Base-by-base conservation (phyloP, 2,888 invertebrate species). In the Cephalotes varians region DNA sequence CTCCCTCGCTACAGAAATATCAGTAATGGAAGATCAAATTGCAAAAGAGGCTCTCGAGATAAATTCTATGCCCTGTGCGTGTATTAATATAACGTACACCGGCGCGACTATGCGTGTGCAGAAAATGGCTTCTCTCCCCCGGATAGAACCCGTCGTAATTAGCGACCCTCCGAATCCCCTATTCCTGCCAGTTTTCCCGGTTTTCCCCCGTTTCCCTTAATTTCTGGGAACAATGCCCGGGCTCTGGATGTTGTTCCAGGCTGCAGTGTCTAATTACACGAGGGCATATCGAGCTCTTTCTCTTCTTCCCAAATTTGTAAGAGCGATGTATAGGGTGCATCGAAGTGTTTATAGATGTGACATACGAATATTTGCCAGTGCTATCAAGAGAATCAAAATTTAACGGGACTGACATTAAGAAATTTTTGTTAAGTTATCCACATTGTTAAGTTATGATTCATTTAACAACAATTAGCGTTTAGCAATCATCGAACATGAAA, bases 221-320 rank as follows among this genome's bases (percentile, higher is more conserved):
- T 93, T 94, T 94, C 90, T 88, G 91, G 91, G 94, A 93, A 93
- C 92, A 93, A 92, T 93, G 88, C 87, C 91, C 84, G 82, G n/a
- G 80, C 82, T 81, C 85, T 88, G 88, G 89, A 93, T 93, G 92
- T 93, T 93, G 91, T 92, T 92, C 93, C 92, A 92, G 91, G 86
- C 91, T 90, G 91, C 91, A 93, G 94, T 93, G 93, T 94, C 94
- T 94, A 94, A 94, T 94, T 94, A 94, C 93, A 92, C 88, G 82
- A 87, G 83, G 65, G 79, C 67, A 51, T 82, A 54, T 25, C 28
- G 71, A 72, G 65, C 37, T 82, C 58, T 74, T 67, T 58, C 37
- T 58, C 51, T 65, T 31, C 31, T 51, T 25, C 15, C 47, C 31
- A 40, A 58, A 47, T 47, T 79, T 65, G 67, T 62, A 58, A 80